These are phyloP conservation scores for Acanthaster planci DNA, from an alignment of 35 echinoderm and acorn worm genomes.

Conservation along the genomic window DNA sequence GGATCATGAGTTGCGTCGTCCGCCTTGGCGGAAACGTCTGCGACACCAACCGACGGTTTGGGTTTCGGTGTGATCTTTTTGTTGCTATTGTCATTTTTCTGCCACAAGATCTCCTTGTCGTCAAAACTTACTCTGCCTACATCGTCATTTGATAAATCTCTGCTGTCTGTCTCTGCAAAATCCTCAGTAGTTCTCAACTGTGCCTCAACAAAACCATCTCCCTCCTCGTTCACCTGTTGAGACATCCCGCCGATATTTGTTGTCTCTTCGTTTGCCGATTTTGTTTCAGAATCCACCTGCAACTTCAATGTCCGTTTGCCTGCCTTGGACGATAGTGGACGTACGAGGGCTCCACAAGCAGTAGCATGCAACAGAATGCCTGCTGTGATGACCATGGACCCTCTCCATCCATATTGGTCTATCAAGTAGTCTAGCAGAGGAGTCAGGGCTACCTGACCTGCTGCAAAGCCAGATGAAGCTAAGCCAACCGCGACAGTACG, in stretches of 20 bases:
- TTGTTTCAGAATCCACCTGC: neutral
- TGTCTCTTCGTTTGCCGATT: neutral
- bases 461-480: neutral
- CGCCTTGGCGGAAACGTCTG: no score
- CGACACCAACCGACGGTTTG: no score
- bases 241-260: no score
- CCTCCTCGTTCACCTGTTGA: no score
- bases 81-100: no score
- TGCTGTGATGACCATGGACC: neutral
- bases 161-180: no score
- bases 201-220: no score
- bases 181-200: no score
- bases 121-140: no score
- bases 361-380: neutral
- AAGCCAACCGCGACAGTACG: neutral
- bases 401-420: conserved; percentile 34
- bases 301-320: neutral
- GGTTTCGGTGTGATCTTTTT: no score
- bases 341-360: neutral
- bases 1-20: neutral
- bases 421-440: neutral
- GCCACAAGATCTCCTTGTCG: no score
- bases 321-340: neutral
- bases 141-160: no score
- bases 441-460: neutral